phyloP scores from a whole-genome alignment of 2,888 invertebrate genomes.

The Synanthedon formicaeformis region DNA sequence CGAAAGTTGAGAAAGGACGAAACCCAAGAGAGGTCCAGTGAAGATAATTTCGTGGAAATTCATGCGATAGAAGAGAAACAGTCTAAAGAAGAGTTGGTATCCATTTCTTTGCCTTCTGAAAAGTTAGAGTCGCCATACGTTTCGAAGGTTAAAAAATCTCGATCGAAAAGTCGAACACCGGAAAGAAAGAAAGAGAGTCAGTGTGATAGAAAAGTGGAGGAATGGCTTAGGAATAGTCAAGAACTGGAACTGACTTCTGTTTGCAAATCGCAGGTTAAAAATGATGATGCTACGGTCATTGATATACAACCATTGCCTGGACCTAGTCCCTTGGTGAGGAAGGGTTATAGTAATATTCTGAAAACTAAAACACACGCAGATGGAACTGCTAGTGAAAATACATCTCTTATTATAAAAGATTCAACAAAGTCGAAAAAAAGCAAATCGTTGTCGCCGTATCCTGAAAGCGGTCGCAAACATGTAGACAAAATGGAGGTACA shows the following conservation, averaged over 20 bases:
- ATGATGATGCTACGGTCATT: conserved; percentile 9
- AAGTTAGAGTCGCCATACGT: conserved; percentile 36
- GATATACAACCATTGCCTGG: conserved; percentile 15
- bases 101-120: conserved; percentile 50
- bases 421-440: conserved; percentile 35
- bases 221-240: conserved; percentile 4
- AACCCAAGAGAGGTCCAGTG: conserved; percentile 35
- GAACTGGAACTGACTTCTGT: not conserved
- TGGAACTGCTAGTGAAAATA: conserved; percentile 14
- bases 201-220: conserved; percentile 17
- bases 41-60: conserved; percentile 61
- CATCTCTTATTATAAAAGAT: conserved; percentile 22
- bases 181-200: conserved; percentile 24
- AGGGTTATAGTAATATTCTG: not conserved
- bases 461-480: conserved; percentile 27
- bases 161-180: conserved; percentile 35
- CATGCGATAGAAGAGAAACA: conserved; percentile 53
- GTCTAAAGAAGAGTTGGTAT: conserved; percentile 47
- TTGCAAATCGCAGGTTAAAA: conserved; percentile 2
- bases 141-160: conserved; percentile 38
- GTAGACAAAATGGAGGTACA: conserved; percentile 31
- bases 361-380: conserved; percentile 4
- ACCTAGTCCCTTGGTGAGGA: conserved; percentile 6
- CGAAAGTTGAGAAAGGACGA: conserved; percentile 50
- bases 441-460: conserved; percentile 42